These are phyloP conservation scores for Megalops atlanticus DNA, from an alignment of 2,113 vertebrate species.

Conservation along the genomic window DNA sequence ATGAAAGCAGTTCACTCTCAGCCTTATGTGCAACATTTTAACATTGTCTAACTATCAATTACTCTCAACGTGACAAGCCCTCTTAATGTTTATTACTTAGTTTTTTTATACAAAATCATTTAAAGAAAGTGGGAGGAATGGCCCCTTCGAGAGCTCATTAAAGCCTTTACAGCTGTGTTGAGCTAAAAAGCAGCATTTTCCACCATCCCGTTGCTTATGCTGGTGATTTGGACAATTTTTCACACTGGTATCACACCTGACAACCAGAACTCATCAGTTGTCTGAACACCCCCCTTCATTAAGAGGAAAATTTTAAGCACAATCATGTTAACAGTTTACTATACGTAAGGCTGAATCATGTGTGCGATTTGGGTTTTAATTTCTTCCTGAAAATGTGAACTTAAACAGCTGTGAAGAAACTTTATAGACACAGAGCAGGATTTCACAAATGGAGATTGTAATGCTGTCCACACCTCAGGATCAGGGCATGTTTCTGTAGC, in stretches of 20 bases:
- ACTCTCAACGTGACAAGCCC: background rate
- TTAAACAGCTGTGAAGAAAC: background rate
- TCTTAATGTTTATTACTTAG: background rate
- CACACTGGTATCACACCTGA: background rate
- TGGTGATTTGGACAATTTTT: background rate
- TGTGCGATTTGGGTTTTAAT: background rate
- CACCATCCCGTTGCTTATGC: background rate
- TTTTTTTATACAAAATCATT: background rate
- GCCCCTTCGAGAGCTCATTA: background rate
- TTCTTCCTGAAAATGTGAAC: background rate
- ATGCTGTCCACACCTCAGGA: background rate
- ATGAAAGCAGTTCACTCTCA: background rate
- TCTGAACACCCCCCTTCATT: too few relatives aligned
- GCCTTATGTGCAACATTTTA: background rate
- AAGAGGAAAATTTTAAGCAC: background rate
- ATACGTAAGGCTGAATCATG: background rate
- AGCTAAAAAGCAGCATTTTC: background rate
- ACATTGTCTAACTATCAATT: background rate
- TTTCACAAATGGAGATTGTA: background rate
- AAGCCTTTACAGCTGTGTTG: background rate
- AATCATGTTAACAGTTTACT: background rate
- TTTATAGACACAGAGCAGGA: background rate
- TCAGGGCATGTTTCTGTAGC: background rate
- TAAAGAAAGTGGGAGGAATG: background rate
- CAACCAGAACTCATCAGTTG: too few relatives aligned